Percentiles rank a stretch among this genome's conserved stretches.
Conservation (phyloP, 2,797 vertebrate species). For the Salarias fasciatus region DNA sequence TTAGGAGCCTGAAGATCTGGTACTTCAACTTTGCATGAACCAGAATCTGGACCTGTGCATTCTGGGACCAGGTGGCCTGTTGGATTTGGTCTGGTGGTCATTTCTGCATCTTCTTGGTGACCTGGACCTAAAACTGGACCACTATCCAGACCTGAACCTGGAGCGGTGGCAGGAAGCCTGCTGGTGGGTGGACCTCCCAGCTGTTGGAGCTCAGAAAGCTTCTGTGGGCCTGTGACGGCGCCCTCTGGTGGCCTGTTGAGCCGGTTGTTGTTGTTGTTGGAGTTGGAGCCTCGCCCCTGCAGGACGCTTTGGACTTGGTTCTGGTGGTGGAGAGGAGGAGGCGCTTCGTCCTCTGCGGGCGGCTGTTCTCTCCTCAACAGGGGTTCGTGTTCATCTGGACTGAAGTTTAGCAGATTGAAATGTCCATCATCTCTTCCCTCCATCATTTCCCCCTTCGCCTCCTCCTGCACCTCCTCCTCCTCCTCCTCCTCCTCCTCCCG, state of each 20-base stretch:
- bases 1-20: too few relatives aligned
- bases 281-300: conserved; percentile 55
- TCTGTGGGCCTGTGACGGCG: too few relatives aligned
- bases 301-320: conserved; percentile 6
- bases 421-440: conserved; percentile 85
- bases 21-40: too few relatives aligned
- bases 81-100: too few relatives aligned
- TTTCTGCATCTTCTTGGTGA: not conserved
- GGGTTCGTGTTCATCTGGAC: conserved; percentile 93
- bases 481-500: conserved; percentile 77
- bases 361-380: conserved; percentile 75
- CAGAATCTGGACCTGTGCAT: too few relatives aligned
- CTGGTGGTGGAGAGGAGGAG: conserved; percentile 37
- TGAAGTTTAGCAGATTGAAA: conserved; percentile 86
- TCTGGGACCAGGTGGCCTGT: not conserved
- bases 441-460: too few relatives aligned
- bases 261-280: conserved; percentile 83
- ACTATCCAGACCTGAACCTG: too few relatives aligned
- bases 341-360: conserved; percentile 64
- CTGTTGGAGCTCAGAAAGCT: not conserved
- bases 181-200: not conserved
- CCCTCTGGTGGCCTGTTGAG: not conserved
- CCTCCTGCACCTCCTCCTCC: conserved; percentile 75
- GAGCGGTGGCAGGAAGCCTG: not conserved
- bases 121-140: not conserved